These are phyloP conservation scores for Cyclophora punctaria DNA, from an alignment of 2,888 invertebrate genomes.

Conservation along the genomic window DNA sequence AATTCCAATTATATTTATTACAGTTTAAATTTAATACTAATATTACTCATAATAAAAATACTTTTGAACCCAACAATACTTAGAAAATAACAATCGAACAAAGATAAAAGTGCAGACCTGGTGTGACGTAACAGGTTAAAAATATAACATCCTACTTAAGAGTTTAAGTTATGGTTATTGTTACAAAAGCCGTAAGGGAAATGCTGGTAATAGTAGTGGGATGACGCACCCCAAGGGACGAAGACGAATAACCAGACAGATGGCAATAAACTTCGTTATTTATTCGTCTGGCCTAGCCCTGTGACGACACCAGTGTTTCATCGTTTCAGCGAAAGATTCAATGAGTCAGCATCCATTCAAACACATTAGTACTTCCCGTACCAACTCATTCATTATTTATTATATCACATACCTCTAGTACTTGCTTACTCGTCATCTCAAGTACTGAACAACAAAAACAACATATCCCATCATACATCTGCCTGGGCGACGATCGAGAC, in stretches of 20 bases:
- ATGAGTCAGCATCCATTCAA: slow-evolving; percentile 48
- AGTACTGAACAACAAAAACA: slow-evolving; percentile 11
- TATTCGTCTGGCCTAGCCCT: slow-evolving; percentile 28
- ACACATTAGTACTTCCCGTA: slow-evolving; percentile 34
- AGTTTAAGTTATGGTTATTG: too few relatives aligned
- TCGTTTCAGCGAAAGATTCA: slow-evolving; percentile 51
- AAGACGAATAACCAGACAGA: slow-evolving; percentile 2
- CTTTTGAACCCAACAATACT: too few relatives aligned
- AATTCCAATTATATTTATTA: too few relatives aligned
- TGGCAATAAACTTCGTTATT: slow-evolving; percentile 23
- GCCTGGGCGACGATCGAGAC: slow-evolving; percentile 1
- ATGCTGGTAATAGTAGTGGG: too few relatives aligned
- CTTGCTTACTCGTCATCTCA: slow-evolving; percentile 12
- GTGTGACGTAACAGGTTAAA: too few relatives aligned
- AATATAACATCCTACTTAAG: too few relatives aligned
- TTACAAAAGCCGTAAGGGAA: too few relatives aligned
- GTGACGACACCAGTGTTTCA: slow-evolving; percentile 44
- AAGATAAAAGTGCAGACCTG: too few relatives aligned
- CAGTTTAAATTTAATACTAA: too few relatives aligned
- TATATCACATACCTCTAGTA: slow-evolving; percentile 12
- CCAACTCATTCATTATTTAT: slow-evolving; percentile 25
- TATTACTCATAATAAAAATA: too few relatives aligned
- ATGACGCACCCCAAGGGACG: too few relatives aligned
- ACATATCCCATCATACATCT: slow-evolving; percentile 10
- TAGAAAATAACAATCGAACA: too few relatives aligned